These are phyloP conservation scores for Pongo pygmaeus DNA, from an alignment of 2,113 vertebrate species.

Conservation along the genomic window DNA sequence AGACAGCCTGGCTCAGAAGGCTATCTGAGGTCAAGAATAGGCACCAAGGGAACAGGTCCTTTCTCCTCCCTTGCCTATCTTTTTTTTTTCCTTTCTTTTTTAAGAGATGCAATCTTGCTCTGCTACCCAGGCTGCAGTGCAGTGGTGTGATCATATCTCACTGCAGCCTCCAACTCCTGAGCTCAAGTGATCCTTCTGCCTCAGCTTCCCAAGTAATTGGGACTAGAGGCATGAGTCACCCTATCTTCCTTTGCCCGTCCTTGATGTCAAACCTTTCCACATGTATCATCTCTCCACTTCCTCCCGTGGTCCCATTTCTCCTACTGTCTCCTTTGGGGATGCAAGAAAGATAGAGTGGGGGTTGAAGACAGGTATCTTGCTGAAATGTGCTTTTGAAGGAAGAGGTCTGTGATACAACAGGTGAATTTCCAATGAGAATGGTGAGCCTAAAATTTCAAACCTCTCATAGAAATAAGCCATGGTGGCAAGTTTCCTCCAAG, in stretches of 20 bases:
- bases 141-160: neutral
- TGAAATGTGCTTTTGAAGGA: conserved; percentile 6
- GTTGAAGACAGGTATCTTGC: neutral
- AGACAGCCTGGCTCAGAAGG: neutral
- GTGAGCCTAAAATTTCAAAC: neutral
- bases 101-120: neutral
- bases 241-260: neutral
- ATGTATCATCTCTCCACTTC: neutral
- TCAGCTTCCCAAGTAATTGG: neutral
- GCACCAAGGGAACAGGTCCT: neutral
- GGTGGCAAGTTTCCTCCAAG: neutral
- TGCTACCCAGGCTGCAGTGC: neutral
- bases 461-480: neutral
- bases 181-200: neutral
- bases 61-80: neutral
- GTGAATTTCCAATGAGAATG: neutral
- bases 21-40: neutral
- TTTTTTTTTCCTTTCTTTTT: neutral
- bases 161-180: neutral
- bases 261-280: neutral
- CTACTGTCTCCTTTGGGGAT: neutral
- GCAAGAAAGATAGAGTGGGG: neutral
- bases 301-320: neutral
- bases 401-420: neutral
- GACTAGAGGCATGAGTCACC: neutral